Evolutionary conservation across 2,113 vertebrate genomes (phyloP).

Genomic region (Procavia capensis): DNA sequence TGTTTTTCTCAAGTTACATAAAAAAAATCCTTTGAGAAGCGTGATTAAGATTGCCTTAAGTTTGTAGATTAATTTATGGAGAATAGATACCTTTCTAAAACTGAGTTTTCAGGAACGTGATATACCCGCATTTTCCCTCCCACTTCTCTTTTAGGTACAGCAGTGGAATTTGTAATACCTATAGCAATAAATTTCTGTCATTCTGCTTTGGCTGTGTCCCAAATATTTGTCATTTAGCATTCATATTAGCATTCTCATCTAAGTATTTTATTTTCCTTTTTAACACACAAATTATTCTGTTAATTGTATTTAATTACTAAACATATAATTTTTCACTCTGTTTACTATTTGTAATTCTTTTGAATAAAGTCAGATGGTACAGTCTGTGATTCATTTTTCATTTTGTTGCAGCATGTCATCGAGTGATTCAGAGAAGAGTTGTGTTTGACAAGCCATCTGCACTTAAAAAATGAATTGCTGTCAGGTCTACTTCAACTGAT

Average conservation of each 20-base stretch:
- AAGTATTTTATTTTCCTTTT: not conserved
- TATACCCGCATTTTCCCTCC: not conserved
- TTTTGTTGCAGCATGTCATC: not conserved
- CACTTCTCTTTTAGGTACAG: not conserved
- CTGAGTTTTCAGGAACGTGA: not conserved
- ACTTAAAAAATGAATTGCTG: too few relatives aligned
- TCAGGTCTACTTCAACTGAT: too few relatives aligned
- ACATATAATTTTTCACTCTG: not conserved
- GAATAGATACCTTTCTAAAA: not conserved
- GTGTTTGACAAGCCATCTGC: not conserved
- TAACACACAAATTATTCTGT: not conserved
- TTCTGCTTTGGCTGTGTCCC: not conserved
- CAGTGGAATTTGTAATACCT: not conserved
- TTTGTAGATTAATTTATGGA: not conserved
- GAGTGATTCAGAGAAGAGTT: not conserved
- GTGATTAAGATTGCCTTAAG: not conserved
- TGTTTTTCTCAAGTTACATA: not conserved
- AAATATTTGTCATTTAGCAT: not conserved
- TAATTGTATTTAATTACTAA: not conserved
- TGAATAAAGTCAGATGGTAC: not conserved
- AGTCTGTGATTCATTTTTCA: not conserved
- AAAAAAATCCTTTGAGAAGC: not conserved
- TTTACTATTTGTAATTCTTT: constrained; percentile 6
- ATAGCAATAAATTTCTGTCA: not conserved
- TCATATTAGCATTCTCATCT: not conserved